Evolutionary conservation across 2,888 invertebrate genomes (phyloP), one percentile per base, ranked within the genome.

Genomic region (Pristionchus japonicus): DNA sequence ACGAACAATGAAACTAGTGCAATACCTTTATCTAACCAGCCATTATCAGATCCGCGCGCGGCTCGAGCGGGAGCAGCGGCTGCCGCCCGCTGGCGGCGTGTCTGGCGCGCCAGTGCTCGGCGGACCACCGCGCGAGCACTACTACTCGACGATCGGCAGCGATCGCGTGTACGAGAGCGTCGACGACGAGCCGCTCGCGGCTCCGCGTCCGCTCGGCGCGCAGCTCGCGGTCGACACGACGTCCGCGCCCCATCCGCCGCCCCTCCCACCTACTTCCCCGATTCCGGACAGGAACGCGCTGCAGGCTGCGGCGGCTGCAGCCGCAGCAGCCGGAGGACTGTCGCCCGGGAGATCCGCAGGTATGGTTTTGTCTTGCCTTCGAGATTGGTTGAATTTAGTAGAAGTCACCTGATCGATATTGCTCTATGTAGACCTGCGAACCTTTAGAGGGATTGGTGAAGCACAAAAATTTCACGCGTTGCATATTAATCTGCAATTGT

Each of bases 71-170:
- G 82, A 83, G 52, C 31, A 49, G 52, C 82, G 57, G 4, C 20
- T 83, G 4, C 52, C 43, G 31, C 49, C 31, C n/a, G 82, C 47
- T 23, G 49, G 37, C 31, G 52, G 34, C 31, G 47, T 13, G 27
- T 15, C 70, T 20, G 3, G 93, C 93, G 3, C 88, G 93, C 82
- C 93, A 93, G 82, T 89, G 90, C n/a, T 90, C 91, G 40, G 93
- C 91, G 86, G 92, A 92, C 7, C 90, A 92, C 23, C 89, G 93
- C 43, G 86, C 31, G 70, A 70, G 31, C 86, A 86, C 34, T 70
- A 70, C 70, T 86, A 86, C 70, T 86, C 86, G 49, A 86, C 86
- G 23, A 86, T 86, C n/a, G 86, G 70, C 27, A 47, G 47, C 20
- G 77, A 77, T 40, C 40, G 77, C 13, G 34, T 70, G 47, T 86